phyloP scores from a whole-genome alignment of 2,113 vertebrate species.

The Cephalopterus ornatus region DNA sequence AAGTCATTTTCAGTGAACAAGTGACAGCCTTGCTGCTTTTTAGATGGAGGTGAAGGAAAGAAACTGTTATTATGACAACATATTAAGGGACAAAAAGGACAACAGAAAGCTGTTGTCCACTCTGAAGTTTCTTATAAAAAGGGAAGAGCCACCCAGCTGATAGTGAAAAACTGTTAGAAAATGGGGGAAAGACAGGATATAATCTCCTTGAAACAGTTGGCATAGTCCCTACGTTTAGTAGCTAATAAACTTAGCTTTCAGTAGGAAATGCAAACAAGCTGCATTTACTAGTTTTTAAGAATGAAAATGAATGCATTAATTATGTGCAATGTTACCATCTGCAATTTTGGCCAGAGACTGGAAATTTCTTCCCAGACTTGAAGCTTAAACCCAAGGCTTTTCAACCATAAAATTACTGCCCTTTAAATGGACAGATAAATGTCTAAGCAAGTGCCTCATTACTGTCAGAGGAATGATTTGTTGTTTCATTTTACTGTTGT shows the following conservation, averaged over 20 bases:
- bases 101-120: neutral
- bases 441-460: constrained; percentile 22
- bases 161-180: constrained; percentile 21
- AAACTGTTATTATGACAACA: neutral
- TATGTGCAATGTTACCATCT: constrained; percentile 12
- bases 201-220: constrained; percentile 1
- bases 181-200: neutral
- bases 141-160: neutral
- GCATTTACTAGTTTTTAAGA: constrained; percentile 36
- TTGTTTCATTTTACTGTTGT: constrained; percentile 24
- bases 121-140: neutral
- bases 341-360: neutral
- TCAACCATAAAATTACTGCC: constrained; percentile 40
- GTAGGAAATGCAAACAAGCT: constrained; percentile 13
- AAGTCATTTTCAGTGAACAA: constrained; percentile 30
- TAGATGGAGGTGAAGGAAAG: neutral
- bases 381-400: neutral
- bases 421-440: constrained; percentile 36
- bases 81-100: neutral
- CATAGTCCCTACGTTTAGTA: neutral
- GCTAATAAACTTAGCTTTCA: constrained; percentile 56
- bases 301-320: constrained; percentile 33
- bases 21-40: neutral
- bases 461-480: constrained; percentile 17
- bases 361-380: neutral